These are phyloP conservation scores for Abscondita cerata DNA, from an alignment of 2,888 invertebrate species.

Conservation along the genomic window DNA sequence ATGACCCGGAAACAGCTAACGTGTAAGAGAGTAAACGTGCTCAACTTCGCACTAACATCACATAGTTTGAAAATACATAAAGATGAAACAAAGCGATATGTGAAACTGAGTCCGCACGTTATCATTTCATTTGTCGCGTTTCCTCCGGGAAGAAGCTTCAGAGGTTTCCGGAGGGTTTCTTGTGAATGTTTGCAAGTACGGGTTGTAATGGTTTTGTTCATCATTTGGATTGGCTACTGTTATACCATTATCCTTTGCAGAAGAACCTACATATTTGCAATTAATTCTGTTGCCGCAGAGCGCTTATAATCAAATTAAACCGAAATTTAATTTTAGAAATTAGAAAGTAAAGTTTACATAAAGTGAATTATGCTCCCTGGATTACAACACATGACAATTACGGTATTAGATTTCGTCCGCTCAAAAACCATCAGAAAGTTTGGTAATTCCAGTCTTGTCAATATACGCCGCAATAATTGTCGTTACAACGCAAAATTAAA, in stretches of 20 bases:
- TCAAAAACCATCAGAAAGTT: constrained; percentile 3
- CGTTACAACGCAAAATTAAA: background rate
- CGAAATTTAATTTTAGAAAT: constrained; percentile 32
- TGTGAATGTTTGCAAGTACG: constrained; percentile 43
- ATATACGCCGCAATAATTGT: constrained; percentile 4
- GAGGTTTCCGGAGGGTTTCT: constrained; percentile 46
- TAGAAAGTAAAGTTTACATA: constrained; percentile 37
- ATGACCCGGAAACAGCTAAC: constrained; percentile 55
- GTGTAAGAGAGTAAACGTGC: constrained; percentile 54
- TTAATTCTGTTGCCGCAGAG: constrained; percentile 29
- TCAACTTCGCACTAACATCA: constrained; percentile 39
- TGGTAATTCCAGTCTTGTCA: background rate
- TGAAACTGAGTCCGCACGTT: constrained; percentile 50
- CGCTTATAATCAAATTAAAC: constrained; percentile 30
- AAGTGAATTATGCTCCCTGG: constrained; percentile 26
- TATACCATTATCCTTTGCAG: constrained; percentile 56
- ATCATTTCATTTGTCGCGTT: constrained; percentile 55
- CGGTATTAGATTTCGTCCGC: constrained; percentile 13
- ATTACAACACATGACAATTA: constrained; percentile 22
- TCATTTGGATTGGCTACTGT: constrained; percentile 48
- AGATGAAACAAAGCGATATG: constrained; percentile 57
- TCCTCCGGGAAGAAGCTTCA: constrained; percentile 45
- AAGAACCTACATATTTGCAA: constrained; percentile 33
- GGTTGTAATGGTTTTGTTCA: constrained; percentile 47
- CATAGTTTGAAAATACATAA: constrained; percentile 55